phyloP scores from a whole-genome alignment of 2,113 vertebrate genomes.

The Martes martes region DNA sequence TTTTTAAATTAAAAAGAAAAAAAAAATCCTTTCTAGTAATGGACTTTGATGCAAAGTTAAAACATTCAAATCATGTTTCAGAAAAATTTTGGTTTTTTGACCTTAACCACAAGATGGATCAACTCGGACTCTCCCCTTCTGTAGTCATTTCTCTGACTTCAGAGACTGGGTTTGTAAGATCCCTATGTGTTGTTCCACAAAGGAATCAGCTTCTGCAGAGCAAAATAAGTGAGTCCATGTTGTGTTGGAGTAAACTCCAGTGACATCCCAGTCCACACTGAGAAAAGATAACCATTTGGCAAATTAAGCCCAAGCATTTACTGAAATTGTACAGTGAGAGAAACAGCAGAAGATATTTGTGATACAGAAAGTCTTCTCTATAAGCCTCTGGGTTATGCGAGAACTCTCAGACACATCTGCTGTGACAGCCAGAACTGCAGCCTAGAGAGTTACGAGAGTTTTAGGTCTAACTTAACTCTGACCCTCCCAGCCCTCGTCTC shows the following conservation, averaged over 20 bases:
- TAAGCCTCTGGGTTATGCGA: not conserved
- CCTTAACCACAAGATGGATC: not conserved
- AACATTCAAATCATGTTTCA: constrained; percentile 33
- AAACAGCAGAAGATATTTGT: constrained; percentile 23
- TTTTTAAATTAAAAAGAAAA: constrained; percentile 19
- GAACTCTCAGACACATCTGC: not conserved
- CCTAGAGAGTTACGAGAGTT: not conserved
- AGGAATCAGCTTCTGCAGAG: constrained; percentile 25
- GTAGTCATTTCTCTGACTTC: not conserved
- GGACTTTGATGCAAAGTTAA: constrained; percentile 30
- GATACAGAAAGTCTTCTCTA: constrained; percentile 40
- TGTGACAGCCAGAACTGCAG: constrained; percentile 41
- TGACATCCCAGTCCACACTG: not conserved
- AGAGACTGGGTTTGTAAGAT: not conserved
- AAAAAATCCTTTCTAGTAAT: not conserved
- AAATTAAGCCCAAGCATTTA: not conserved
- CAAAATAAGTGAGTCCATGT: not conserved
- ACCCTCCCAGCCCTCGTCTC: not conserved
- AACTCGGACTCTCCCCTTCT: not conserved
- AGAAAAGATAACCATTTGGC: constrained; percentile 18
- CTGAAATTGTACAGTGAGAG: not conserved
- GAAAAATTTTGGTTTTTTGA: not conserved
- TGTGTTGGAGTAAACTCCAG: not conserved
- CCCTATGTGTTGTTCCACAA: not conserved
- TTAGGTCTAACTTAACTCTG: constrained; percentile 9